phyloP scores from a whole-genome alignment of 2,888 invertebrate genomes.

The Agrotis puta region DNA sequence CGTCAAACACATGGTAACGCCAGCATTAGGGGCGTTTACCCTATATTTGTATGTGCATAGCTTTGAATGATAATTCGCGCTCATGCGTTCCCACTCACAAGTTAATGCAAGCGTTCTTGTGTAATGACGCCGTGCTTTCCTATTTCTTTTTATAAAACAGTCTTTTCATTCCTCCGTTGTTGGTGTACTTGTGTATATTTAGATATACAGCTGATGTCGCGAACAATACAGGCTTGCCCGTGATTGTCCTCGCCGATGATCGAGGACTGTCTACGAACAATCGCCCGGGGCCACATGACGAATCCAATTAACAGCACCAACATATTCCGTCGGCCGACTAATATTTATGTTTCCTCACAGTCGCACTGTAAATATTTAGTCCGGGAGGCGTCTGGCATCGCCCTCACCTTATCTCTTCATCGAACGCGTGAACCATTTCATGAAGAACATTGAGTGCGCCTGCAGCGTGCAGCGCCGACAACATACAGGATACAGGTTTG shows the following conservation, averaged over 20 bases:
- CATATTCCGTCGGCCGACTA: constrained; percentile 83
- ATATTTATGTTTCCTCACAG: constrained; percentile 89
- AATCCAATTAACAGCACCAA: constrained; percentile 88
- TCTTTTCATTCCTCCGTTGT: constrained; percentile 34
- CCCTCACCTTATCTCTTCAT: constrained; percentile 85
- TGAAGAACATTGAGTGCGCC: constrained; percentile 72
- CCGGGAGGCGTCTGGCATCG: constrained; percentile 85
- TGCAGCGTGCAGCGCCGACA: constrained; percentile 71
- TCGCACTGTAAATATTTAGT: constrained; percentile 89
- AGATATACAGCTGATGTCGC: constrained; percentile 47
- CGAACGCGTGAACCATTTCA: constrained; percentile 80
- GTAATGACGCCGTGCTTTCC: constrained; percentile 59
- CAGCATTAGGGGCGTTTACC: constrained; percentile 79
- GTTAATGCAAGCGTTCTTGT: constrained; percentile 64
- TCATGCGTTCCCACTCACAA: constrained; percentile 71
- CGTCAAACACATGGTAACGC: constrained; percentile 75
- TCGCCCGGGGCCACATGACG: constrained; percentile 82
- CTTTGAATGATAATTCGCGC: constrained; percentile 77
- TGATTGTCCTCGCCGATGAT: constrained; percentile 61
- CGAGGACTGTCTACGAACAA: constrained; percentile 61
- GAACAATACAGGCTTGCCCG: constrained; percentile 53
- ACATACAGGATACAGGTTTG: constrained; percentile 81
- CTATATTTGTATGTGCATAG: constrained; percentile 77
- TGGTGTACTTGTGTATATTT: constrained; percentile 34
- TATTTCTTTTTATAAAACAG: constrained; percentile 51